Evolutionary conservation across 2,888 invertebrate species (phyloP), one percentile per base, ranked within the genome.

Genomic region (Dexiosoma caninum): DNA sequence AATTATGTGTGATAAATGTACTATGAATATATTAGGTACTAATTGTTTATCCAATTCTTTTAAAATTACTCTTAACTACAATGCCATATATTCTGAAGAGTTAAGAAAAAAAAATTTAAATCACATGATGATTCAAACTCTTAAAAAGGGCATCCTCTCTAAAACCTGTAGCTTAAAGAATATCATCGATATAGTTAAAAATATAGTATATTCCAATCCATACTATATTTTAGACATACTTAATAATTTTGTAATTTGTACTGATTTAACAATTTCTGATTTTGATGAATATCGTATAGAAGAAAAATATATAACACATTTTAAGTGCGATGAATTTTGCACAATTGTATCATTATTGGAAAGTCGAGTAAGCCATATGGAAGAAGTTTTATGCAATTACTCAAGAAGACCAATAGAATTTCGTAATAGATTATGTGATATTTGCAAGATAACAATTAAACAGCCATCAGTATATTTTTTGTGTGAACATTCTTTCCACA

Each of bases 401-500:
- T 30, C 21, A 35, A 55, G 51, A 2, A 84, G 83, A 57, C 86
- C 87, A 14, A 85, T 87, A 16, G 87, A 87, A 46, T 87, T 86
- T 66, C 85, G 87, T 0, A 85, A 85, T 53, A 86, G 83, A 37
- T 72, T 46, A 40, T 87, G 87, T 60, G 85, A 85, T 64, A 83
- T 83, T 9, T 87, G 87, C 42, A 83, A 82, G 5, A 84, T 85
- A 72, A 49, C 72, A 0, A 81, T 87, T 19, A 72, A 82, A 8
- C 80, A 78, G 51, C 85, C 86, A 0, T 59, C 85, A 0, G 19
- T 86, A 14, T 86, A 84, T 78, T 87, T 85, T 49, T 57, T 86
- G 21, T 87, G 87, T 42, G 86, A 87, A 60, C 87, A 87, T 77
- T 83, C 86, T 1, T 87, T 84, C 37, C 87, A 87, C 49, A 85